Evolutionary conservation across 1,140 invertebrate genomes (phyloP).

Genomic region (Trinorchestia longiramus): DNA sequence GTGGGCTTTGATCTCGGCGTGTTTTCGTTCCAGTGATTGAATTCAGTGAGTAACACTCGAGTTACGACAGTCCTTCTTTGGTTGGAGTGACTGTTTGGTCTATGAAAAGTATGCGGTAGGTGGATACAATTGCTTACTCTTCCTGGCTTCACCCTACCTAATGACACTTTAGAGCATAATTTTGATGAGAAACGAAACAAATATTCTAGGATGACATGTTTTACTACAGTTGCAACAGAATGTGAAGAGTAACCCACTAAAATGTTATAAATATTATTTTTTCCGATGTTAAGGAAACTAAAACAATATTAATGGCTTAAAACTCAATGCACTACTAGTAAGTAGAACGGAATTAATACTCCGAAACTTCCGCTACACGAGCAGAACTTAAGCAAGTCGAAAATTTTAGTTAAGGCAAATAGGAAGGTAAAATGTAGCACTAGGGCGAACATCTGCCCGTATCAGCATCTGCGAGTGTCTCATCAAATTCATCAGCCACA

Average conservation of each 20-base stretch:
- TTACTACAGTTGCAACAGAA: too few relatives aligned
- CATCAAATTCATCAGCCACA: neutral
- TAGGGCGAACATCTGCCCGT: neutral
- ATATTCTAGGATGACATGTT: too few relatives aligned
- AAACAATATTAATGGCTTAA: neutral
- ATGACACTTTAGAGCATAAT: neutral
- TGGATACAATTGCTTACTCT: neutral
- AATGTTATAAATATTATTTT: neutral
- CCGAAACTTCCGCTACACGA: neutral
- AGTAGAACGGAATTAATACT: neutral
- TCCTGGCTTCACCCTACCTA: neutral
- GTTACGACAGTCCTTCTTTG: neutral
- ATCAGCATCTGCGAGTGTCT: neutral
- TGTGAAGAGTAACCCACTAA: neutral
- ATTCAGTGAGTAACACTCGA: neutral
- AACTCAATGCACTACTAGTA: neutral
- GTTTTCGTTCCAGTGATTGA: slow-evolving; percentile 33
- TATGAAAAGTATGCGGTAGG: neutral
- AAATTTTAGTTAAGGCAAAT: neutral
- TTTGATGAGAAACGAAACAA: neutral
- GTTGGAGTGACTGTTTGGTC: neutral
- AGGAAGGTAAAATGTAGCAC: neutral
- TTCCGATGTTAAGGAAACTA: neutral
- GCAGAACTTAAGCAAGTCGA: neutral
- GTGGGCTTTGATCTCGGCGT: slow-evolving; percentile 5